phyloP scores from a whole-genome alignment of 2,113 vertebrate species.

The Nyctibius bracteatus region DNA sequence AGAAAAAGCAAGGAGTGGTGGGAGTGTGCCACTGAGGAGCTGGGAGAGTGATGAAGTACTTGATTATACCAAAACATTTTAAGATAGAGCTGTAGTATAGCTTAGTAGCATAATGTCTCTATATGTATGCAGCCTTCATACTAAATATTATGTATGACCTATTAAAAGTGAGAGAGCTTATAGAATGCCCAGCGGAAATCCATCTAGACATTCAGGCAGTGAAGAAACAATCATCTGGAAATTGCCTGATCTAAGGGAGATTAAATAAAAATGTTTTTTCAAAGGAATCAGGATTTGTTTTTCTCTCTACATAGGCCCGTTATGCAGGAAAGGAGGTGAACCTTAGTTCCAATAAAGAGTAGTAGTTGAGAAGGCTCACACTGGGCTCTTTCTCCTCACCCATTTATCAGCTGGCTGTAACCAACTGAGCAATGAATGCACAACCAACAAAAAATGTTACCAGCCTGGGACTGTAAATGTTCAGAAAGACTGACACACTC shows the following conservation, averaged over 20 bases:
- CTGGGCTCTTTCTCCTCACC: neutral
- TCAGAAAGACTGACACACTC: neutral
- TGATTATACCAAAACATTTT: neutral
- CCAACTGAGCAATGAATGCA: neutral
- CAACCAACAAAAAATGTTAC: neutral
- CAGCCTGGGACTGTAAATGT: neutral
- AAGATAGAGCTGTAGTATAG: neutral
- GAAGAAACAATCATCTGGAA: conserved; percentile 36
- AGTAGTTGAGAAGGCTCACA: neutral
- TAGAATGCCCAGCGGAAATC: conserved; percentile 1
- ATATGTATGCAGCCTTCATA: conserved; percentile 22
- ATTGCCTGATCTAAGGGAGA: conserved; percentile 19
- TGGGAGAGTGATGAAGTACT: neutral
- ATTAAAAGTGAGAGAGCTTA: conserved; percentile 2
- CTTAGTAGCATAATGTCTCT: neutral
- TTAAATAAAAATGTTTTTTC: neutral
- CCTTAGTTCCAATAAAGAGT: neutral
- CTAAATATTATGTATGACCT: conserved; percentile 26
- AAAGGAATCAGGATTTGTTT: neutral
- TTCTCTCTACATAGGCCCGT: neutral
- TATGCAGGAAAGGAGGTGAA: neutral
- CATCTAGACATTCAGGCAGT: neutral
- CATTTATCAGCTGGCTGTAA: neutral
- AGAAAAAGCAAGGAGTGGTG: neutral
- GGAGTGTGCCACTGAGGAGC: neutral